Conservation (phyloP, 2,797 vertebrate species). For the Pogonophryne albipinna region DNA sequence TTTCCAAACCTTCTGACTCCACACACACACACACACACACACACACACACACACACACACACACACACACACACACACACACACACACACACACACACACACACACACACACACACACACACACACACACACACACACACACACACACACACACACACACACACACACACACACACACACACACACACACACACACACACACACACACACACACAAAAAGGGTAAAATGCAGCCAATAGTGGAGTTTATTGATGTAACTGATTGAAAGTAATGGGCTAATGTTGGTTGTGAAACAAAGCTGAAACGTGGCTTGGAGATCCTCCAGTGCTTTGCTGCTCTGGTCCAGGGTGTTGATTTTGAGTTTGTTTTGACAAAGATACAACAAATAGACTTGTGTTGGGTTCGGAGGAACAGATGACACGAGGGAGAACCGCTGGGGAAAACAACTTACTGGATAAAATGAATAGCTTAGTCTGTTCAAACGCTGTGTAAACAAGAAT, state of each 20-base stretch:
- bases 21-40: too few relatives aligned
- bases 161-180: conserved; percentile 4
- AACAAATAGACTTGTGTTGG: conserved; percentile 50
- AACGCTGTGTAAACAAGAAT: conserved; percentile 29
- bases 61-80: conserved; percentile 2
- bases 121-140: background rate
- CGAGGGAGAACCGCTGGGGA: background rate
- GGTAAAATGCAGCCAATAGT: too few relatives aligned
- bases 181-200: conserved; percentile 9
- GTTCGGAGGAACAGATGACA: conserved; percentile 24
- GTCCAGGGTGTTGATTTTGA: conserved; percentile 46
- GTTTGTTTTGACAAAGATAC: conserved; percentile 55
- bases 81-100: background rate
- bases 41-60: conserved; percentile 1
- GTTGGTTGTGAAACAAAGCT: conserved; percentile 54
- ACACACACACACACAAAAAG: background rate
- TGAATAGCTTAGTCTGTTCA: conserved; percentile 28
- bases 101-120: too few relatives aligned
- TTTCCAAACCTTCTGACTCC: conserved; percentile 63
- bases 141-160: conserved; percentile 1
- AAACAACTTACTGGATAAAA: conserved; percentile 24
- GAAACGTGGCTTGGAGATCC: conserved; percentile 41
- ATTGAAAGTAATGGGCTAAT: conserved; percentile 34
- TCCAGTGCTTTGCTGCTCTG: conserved; percentile 24
- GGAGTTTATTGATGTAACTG: conserved; percentile 55